Evolutionary conservation across 2,888 invertebrate genomes (phyloP), one percentile per base, ranked within the genome.

Genomic region (Aporophyla nigra): DNA sequence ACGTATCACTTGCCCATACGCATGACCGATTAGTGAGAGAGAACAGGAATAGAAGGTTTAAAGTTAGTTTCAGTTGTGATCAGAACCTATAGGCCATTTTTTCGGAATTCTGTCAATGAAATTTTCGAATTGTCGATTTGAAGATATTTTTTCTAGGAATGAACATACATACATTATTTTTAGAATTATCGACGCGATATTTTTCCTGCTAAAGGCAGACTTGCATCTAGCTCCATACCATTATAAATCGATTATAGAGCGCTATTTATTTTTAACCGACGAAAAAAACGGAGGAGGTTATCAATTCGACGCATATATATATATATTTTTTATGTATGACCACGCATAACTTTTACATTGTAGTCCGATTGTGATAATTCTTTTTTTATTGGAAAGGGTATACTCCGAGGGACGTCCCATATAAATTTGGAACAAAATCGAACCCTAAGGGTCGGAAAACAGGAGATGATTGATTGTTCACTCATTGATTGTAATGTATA

Each of bases 191-290:
- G 10, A 46, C 24, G 10, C 6, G 10, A 46, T 63, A 46, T 24
- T 46, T 46, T 19, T 24, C 16, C 1, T 10, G 9, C 0, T 40
- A 19, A 46, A 63, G 19, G 46, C 5, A 19, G 10, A 53, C 72
- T n/a, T 27, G 12, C 70, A 19, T 19, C 33, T 49, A 49, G 6
- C 14, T 51, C 19, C n/a, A 7, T n/a, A 2, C 27, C n/a, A 76
- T 51, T 51, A 49, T 76, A 51, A 76, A 65, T 24, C 3, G 9
- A 51, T 66, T 66, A 33, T 3, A n/a, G 14, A 49, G 27, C 19
- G 21, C 24, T 65, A 76, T 76, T 51, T 21, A 56, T 40, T 12
- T n/a, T n/a, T n/a, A n/a, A n/a, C n/a, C n/a, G n/a, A n/a, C n/a
- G n/a, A n/a, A n/a, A n/a, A n/a, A n/a, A n/a, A n/a, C n/a, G n/a